Evolutionary conservation across 2,888 invertebrate species (phyloP).

Genomic region (Synanthedon vespiformis): DNA sequence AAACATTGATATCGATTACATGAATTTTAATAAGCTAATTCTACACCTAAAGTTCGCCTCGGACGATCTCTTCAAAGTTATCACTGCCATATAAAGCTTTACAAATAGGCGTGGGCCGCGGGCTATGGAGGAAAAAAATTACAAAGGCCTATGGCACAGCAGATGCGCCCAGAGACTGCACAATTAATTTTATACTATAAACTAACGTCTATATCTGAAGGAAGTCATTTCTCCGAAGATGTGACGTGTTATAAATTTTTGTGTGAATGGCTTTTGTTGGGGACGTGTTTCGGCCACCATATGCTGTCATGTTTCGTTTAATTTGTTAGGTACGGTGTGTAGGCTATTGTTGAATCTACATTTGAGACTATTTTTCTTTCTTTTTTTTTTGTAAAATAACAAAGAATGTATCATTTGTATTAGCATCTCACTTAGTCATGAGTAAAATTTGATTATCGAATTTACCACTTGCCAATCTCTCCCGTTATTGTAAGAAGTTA

Average conservation of each 20-base stretch:
- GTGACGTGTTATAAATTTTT: slow-evolving; percentile 67
- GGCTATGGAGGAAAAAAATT: slow-evolving; percentile 4
- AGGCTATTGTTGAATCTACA: background rate
- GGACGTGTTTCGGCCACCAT: slow-evolving; percentile 24
- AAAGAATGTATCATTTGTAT: too few relatives aligned
- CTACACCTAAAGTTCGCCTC: slow-evolving; percentile 15
- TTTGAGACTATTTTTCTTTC: too few relatives aligned
- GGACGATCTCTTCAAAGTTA: background rate
- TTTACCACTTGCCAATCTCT: too few relatives aligned
- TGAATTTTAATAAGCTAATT: slow-evolving; percentile 45
- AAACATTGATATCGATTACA: slow-evolving; percentile 43
- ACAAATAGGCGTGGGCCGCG: slow-evolving; percentile 2
- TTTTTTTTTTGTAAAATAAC: too few relatives aligned
- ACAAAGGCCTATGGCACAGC: slow-evolving; percentile 47
- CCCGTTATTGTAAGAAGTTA: too few relatives aligned
- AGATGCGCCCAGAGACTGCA: slow-evolving; percentile 51
- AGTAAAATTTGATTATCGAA: too few relatives aligned
- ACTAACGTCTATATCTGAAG: slow-evolving; percentile 61
- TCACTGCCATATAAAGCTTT: background rate
- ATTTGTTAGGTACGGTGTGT: background rate
- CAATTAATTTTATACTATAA: slow-evolving; percentile 62
- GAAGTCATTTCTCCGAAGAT: slow-evolving; percentile 64
- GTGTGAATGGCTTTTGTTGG: slow-evolving; percentile 42
- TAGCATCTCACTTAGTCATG: too few relatives aligned
- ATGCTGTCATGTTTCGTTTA: slow-evolving; percentile 13